Base-by-base conservation (phyloP, 2,888 invertebrate species). In the Drosophila tripunctata region DNA sequence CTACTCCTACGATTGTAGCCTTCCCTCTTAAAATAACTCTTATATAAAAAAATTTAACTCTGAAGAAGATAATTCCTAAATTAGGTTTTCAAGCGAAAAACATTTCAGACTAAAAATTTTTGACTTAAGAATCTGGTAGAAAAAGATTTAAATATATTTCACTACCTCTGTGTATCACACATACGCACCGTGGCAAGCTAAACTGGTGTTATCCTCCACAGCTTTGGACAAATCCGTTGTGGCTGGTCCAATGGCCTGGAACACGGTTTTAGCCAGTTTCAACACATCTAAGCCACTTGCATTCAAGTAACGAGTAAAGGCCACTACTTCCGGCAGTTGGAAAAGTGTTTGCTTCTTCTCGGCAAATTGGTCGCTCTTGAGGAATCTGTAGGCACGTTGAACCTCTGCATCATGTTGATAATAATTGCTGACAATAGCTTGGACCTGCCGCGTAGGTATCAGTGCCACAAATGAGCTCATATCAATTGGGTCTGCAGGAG, bases 211-310 rank as follows among this genome's bases (percentile, higher is more conserved):
- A 30, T 10, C 12, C 57, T 44, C 21, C n/a, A 6, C 21, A 3
- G 51, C 8, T 12, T 0, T 17, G 8, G 38, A 15, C 33, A 41
- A 10, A 6, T 52, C 27, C 45, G 7, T 19, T 7, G n/a, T 5
- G 5, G 41, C 3, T 1, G 55, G 38, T 3, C 47, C 51, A 0
- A 67, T 80, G 14, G 88, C 79, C 36, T 85, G 61, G 15, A 79
- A 72, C 45, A 91, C 44, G 0, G 81, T 75, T 43, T 85, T 71
- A 3, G 82, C 56, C 56, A 90, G 75, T 33, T 79, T 63, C 1
- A 90, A 48, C 27, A 91, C 81, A 85, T 91, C 90, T 55, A 91
- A 64, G 7, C 91, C 91, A 44, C 85, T 89, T 61, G 75, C 79
- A 67, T 90, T 89, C 58, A 91, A 78, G 74, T 89, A 91, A 48